phyloP scores from a whole-genome alignment of 2,888 invertebrate genomes.

The Arctia plantaginis region DNA sequence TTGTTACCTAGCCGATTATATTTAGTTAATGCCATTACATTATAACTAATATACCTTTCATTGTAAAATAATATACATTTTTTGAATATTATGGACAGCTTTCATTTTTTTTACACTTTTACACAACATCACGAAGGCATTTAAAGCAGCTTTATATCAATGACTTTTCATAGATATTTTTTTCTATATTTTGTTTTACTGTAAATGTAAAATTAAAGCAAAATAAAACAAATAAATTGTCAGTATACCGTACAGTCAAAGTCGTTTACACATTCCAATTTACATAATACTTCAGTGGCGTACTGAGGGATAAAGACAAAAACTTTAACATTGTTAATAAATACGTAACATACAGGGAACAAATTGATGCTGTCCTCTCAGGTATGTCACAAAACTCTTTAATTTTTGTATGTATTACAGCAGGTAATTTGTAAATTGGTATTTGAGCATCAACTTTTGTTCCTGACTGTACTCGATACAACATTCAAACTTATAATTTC shows the following conservation, averaged over 20 bases:
- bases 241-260: neutral
- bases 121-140: conserved; percentile 1
- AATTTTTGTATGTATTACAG: neutral
- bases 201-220: neutral
- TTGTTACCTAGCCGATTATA: conserved; percentile 45
- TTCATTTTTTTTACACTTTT: conserved; percentile 10
- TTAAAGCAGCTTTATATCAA: neutral
- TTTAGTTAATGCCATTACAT: conserved; percentile 33
- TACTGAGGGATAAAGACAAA: neutral
- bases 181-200: neutral
- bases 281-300: neutral
- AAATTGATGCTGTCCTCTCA: neutral
- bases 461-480: neutral
- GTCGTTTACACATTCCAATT: neutral
- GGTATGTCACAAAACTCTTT: neutral
- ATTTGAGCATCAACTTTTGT: neutral
- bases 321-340: neutral
- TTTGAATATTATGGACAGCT: conserved; percentile 3
- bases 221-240: neutral
- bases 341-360: neutral
- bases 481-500: neutral
- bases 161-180: neutral
- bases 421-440: neutral
- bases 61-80: conserved; percentile 15
- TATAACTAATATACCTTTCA: conserved; percentile 26